Evolutionary conservation across 64 coral and sea anemone genomes (phyloP), one percentile per base, ranked within the genome.

Genomic region (Pocillopora damicornis): DNA sequence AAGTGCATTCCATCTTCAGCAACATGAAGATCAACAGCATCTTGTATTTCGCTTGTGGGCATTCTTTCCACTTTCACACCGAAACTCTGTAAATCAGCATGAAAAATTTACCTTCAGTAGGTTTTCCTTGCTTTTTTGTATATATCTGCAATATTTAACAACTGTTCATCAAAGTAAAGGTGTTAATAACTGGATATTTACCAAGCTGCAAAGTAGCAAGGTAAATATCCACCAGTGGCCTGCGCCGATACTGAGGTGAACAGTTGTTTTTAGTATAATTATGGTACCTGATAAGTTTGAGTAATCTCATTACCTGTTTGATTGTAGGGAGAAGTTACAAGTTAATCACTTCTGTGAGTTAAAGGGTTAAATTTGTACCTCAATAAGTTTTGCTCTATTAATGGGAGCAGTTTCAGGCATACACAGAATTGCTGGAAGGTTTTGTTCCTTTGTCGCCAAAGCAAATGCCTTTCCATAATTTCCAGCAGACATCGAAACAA

Each of bases 381-480:
- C 82, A 13, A 94, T 94, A 7, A 94, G 26, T 30, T 80, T 73
- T 66, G 73, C 93, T 84, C 78, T 79, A 59, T 86, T 80, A 11
- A 75, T 0, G 5, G 93, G 93, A 37, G 93, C 89, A 67, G 82
- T 69, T 13, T 94, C 93, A 30, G 93, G 93, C 93, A 94, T 94
- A 56, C 82, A 87, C 13, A 94, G 25, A 23, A 58, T 91, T 74
- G 83, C 78, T 77, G 89, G 83, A 63, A 91, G 56, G 17, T 89
- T 79, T 45, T 87, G 84, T 78, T 88, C 61, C 64, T 88, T 87
- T 74, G 89, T 58, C 11, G 76, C 84, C 82, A 80, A 79, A 36
- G 93, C 88, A 77, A 94, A 91, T 68, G 93, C 93, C 69, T 94
- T 94, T 22, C 93, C 93, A 88, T 94, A 94, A 88, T 94, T 94